A percentile compares a stretch with the other conserved stretches of the same genome.
These are phyloP conservation scores for Ahaetulla prasina DNA, from an alignment of 2,113 vertebrate genomes.

Conservation along the genomic window DNA sequence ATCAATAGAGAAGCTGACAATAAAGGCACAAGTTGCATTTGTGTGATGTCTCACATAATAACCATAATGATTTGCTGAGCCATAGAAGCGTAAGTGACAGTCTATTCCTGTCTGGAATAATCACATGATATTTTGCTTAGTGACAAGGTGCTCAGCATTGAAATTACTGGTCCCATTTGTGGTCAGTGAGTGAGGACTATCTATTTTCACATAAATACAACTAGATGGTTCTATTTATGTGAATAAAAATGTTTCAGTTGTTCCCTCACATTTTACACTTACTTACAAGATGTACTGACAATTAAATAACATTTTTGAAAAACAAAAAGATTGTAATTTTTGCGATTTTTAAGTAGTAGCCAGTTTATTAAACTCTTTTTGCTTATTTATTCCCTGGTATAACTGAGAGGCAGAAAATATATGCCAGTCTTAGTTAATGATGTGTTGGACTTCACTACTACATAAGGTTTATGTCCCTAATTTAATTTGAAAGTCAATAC, in stretches of 20 bases:
- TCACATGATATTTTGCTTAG: neutral
- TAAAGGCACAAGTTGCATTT: neutral
- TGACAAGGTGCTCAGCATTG: neutral
- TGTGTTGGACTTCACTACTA: neutral
- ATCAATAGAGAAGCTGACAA: neutral
- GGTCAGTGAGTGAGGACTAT: neutral
- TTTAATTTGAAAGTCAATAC: neutral
- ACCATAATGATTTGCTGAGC: neutral
- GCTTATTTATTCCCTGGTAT: neutral
- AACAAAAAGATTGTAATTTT: neutral
- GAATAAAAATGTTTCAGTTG: neutral
- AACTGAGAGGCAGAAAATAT: neutral
- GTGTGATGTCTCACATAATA: neutral
- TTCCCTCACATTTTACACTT: neutral
- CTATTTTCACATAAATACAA: neutral
- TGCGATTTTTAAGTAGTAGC: neutral
- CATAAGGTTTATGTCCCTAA: neutral
- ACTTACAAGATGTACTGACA: neutral
- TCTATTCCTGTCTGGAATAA: neutral
- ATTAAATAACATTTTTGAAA: neutral
- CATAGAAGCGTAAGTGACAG: neutral
- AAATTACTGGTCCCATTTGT: neutral
- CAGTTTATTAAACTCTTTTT: neutral
- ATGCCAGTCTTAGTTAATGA: neutral
- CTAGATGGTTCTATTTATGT: neutral